phyloP scores from a whole-genome alignment of 37 sponge, comb jelly and placozoan genomes.

The Ephydatia muelleri region DNA sequence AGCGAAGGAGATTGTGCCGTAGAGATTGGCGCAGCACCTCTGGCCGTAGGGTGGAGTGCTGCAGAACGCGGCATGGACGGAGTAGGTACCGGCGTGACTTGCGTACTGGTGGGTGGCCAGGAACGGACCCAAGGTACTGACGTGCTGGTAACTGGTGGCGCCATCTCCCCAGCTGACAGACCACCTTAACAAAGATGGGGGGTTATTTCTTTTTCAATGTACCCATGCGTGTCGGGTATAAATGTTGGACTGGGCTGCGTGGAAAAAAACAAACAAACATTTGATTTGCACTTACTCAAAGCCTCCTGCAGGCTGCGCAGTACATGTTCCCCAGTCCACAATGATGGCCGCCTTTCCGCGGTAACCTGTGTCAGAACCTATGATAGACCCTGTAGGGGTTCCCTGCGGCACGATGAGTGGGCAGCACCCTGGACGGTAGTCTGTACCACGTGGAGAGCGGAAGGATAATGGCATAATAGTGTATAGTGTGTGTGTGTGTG shows the following conservation, averaged over 20 bases:
- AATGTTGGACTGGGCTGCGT: no score
- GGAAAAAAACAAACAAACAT: no score
- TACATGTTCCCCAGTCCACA: background rate
- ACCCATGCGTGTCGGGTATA: no score
- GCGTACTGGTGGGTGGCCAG: background rate
- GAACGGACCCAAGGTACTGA: background rate
- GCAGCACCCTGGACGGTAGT: background rate
- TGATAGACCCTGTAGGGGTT: background rate
- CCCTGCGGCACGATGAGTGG: background rate
- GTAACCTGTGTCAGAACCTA: background rate
- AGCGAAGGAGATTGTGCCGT: background rate
- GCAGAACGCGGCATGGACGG: background rate
- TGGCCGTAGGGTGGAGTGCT: background rate
- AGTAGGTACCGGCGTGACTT: background rate
- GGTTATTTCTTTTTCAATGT: no score
- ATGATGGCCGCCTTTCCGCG: background rate
- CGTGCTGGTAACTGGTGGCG: background rate
- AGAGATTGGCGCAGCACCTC: background rate
- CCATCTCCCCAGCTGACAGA: background rate
- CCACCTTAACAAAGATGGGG: background rate
- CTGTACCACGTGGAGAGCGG: no score
- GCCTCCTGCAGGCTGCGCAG: background rate
- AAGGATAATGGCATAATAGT: no score
- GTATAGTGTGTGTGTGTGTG: no score
- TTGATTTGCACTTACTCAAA: background rate